A percentile compares a stretch with the other conserved stretches of the same genome.
These are phyloP conservation scores for Caenorhabditis doughertyi DNA, from an alignment of 2,888 invertebrate species.

Conservation along the genomic window DNA sequence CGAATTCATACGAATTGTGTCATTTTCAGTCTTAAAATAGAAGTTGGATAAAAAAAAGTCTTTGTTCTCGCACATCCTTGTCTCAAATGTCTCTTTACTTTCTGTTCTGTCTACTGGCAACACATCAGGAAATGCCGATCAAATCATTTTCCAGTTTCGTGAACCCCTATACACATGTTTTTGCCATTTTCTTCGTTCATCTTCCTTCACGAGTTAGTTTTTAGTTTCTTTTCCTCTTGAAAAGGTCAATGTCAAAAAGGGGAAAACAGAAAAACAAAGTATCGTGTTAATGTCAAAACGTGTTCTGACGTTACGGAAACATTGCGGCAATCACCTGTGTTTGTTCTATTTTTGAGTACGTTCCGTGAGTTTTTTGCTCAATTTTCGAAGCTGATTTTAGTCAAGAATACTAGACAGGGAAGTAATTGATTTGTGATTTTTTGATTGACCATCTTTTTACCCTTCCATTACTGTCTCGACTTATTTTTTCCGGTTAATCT, in stretches of 20 bases:
- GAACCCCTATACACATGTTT: constrained; percentile 35
- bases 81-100: not conserved
- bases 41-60: not conserved
- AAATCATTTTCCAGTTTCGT: constrained; percentile 58
- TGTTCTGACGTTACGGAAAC: constrained; percentile 32
- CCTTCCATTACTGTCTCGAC: not conserved
- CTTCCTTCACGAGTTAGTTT: constrained; percentile 20
- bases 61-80: constrained; percentile 8
- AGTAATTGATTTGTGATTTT: not conserved
- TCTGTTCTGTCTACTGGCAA: not conserved
- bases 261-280: constrained; percentile 19
- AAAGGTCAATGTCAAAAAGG: constrained; percentile 46
- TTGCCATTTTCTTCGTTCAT: constrained; percentile 12
- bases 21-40: constrained; percentile 17
- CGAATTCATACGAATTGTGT: constrained; percentile 4
- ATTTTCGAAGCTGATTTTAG: not conserved
- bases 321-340: constrained; percentile 23
- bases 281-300: constrained; percentile 17
- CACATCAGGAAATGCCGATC: constrained; percentile 52
- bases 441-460: not conserved
- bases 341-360: constrained; percentile 17
- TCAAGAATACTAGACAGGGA: not conserved
- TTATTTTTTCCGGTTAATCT: constrained; percentile 1
- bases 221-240: constrained; percentile 32
- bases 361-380: constrained; percentile 12